Conservation (phyloP, 2,797 vertebrate species). For the Anguilla pacifica region DNA sequence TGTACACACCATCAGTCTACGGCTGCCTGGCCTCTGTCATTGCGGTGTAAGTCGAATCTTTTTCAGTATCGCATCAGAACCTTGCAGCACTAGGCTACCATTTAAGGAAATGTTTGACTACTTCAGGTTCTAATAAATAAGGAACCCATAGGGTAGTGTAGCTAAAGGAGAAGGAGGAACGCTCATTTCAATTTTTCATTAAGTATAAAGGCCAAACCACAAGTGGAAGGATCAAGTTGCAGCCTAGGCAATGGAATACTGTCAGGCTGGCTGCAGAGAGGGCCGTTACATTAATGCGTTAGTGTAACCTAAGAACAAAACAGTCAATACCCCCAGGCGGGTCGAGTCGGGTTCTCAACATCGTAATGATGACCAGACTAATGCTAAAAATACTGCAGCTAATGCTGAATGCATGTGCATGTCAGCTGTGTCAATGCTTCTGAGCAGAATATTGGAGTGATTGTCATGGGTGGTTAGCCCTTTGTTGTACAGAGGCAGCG, state of each 20-base stretch:
- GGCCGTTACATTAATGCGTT: not conserved
- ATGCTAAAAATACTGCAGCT: not conserved
- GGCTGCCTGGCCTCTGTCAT: constrained; percentile 93
- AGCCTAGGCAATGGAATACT: not conserved
- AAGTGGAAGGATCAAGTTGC: not conserved
- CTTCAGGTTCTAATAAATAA: not conserved
- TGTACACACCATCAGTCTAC: constrained; percentile 97
- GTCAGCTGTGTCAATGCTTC: not conserved
- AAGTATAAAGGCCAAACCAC: not conserved
- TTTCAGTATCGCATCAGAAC: not conserved
- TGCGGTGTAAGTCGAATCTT: constrained; percentile 79
- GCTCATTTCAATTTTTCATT: not conserved
- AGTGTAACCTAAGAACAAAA: constrained; percentile 10
- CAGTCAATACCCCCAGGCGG: not conserved
- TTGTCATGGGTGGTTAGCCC: not conserved
- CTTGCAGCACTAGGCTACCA: not conserved
- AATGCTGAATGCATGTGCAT: not conserved
- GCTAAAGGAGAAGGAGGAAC: not conserved
- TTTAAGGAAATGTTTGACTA: not conserved
- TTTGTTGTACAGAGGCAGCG: not conserved
- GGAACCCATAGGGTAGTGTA: not conserved
- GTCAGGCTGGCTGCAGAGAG: not conserved
- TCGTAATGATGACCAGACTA: not conserved
- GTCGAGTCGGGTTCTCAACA: not conserved
- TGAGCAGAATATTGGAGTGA: not conserved